These are phyloP conservation scores for Heptranchias perlo DNA, from an alignment of 2,113 vertebrate genomes.

Conservation along the genomic window DNA sequence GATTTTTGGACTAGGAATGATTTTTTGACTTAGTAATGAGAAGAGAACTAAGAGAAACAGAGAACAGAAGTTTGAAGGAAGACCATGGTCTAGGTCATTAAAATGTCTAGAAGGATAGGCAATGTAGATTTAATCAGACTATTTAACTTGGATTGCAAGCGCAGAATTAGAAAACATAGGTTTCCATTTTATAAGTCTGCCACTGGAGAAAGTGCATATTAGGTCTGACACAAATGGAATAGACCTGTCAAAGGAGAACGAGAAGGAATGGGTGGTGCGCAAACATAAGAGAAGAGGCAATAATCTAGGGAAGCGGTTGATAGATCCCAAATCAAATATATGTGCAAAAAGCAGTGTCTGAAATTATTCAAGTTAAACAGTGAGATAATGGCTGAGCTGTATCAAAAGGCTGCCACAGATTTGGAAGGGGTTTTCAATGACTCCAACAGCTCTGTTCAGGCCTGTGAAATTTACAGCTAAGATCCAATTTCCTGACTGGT, in stretches of 20 bases:
- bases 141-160: not conserved
- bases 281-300: too few relatives aligned
- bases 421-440: not conserved
- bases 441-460: not conserved
- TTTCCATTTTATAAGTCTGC: not conserved
- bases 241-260: too few relatives aligned
- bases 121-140: not conserved
- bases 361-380: not conserved
- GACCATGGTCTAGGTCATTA: not conserved
- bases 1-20: not conserved
- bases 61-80: not conserved
- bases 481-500: not conserved
- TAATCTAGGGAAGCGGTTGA: too few relatives aligned
- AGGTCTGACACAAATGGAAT: not conserved
- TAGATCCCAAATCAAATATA: not conserved
- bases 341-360: not conserved
- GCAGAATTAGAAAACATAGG: not conserved
- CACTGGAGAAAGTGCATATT: not conserved
- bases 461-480: not conserved
- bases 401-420: not conserved
- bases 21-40: not conserved
- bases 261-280: too few relatives aligned
- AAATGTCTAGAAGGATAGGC: not conserved
- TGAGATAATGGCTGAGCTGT: not conserved
- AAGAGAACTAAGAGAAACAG: not conserved